Conservation (phyloP, 2,113 vertebrate species). For the Anas platyrhynchos region DNA sequence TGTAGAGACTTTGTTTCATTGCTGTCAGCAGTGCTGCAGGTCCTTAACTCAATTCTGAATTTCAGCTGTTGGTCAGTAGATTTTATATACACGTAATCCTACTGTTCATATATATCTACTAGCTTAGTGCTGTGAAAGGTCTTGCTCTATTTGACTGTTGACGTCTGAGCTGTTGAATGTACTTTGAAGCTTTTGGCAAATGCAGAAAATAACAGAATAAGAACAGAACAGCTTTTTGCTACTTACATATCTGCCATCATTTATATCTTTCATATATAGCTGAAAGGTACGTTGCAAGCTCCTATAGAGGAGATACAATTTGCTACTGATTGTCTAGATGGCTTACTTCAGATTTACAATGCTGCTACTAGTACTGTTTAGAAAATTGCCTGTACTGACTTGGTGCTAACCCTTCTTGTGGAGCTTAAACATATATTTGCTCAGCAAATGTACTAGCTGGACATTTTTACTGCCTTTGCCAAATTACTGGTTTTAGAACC, state of each 20-base stretch:
- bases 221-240: not conserved
- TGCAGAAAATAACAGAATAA: not conserved
- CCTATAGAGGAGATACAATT: not conserved
- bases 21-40: not conserved
- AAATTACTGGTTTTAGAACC: slow-evolving; percentile 3
- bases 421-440: not conserved
- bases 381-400: not conserved
- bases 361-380: not conserved
- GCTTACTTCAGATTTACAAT: not conserved
- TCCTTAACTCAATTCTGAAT: not conserved
- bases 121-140: not conserved
- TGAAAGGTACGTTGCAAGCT: not conserved
- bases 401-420: not conserved
- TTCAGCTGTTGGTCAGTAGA: not conserved
- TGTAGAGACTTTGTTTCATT: not conserved
- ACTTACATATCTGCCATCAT: not conserved
- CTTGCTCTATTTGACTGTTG: not conserved
- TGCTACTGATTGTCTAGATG: not conserved
- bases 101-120: accelerated
- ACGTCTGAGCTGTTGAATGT: not conserved
- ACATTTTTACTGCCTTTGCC: not conserved
- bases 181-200: not conserved
- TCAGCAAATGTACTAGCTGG: not conserved
- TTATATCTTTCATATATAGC: not conserved
- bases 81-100: not conserved